A percentile compares a stretch with the other conserved stretches of the same genome.
These are phyloP conservation scores for Pimephales promelas DNA, from an alignment of 2,113 vertebrate genomes.

Conservation along the genomic window DNA sequence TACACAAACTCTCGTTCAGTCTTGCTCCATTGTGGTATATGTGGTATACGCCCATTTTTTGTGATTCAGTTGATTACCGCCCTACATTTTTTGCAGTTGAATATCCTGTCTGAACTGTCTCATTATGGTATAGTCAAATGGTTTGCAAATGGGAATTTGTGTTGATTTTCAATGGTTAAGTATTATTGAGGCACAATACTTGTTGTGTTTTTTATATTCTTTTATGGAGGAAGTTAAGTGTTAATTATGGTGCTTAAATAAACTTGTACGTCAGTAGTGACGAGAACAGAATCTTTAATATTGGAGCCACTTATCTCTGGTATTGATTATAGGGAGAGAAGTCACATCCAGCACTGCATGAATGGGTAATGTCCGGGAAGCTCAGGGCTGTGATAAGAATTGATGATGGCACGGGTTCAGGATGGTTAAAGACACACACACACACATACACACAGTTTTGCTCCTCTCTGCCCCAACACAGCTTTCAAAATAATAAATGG, in stretches of 20 bases:
- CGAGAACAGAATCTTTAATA: neutral
- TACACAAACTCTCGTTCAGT: neutral
- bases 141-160: neutral
- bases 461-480: slow-evolving; percentile 27
- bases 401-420: slow-evolving; percentile 60
- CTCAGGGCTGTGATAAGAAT: slow-evolving; percentile 64
- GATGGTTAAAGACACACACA: slow-evolving; percentile 61
- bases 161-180: neutral
- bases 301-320: neutral
- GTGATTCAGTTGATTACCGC: neutral
- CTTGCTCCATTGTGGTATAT: neutral
- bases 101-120: neutral
- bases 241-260: neutral
- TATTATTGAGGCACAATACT: neutral
- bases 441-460: neutral
- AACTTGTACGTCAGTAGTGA: slow-evolving; percentile 6
- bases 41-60: neutral
- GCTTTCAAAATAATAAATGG: slow-evolving; percentile 53
- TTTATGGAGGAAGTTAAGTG: neutral
- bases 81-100: neutral
- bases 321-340: slow-evolving; percentile 40
- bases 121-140: neutral
- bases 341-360: slow-evolving; percentile 13
- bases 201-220: neutral
- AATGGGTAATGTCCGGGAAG: slow-evolving; percentile 61